Conservation (phyloP, 1,140 invertebrate genomes). For the Conus ventricosus region DNA sequence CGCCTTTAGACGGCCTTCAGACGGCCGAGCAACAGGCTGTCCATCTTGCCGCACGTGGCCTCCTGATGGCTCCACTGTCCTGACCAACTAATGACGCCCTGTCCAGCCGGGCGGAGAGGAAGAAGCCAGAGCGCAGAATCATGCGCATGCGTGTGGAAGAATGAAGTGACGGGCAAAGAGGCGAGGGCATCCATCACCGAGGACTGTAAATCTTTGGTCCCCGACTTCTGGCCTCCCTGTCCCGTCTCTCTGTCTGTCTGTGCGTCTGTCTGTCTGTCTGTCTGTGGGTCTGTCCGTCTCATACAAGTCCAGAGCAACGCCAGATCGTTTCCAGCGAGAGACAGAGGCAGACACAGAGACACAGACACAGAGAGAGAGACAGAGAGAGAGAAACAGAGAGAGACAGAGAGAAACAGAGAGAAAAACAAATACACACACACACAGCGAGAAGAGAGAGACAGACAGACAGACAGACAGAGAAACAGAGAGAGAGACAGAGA, state of each 20-base stretch:
- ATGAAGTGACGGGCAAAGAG: neutral
- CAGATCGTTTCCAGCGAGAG: slow-evolving; percentile 3
- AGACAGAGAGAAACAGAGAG: slow-evolving; percentile 21
- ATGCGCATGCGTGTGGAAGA: slow-evolving; percentile 13
- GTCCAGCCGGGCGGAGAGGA: neutral
- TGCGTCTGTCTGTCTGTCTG: neutral
- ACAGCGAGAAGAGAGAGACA: neutral
- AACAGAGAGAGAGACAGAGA: slow-evolving; percentile 71
- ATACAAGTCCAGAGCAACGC: too few relatives aligned
- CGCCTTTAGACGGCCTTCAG: too few relatives aligned
- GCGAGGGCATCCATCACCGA: neutral
- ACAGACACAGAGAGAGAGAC: slow-evolving; percentile 29
- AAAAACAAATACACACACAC: slow-evolving; percentile 6
- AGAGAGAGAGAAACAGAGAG: slow-evolving; percentile 23
- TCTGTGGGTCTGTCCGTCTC: neutral
- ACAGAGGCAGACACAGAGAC: slow-evolving; percentile 10
- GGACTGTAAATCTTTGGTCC: too few relatives aligned
- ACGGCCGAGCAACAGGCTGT: too few relatives aligned
- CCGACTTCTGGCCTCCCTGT: too few relatives aligned
- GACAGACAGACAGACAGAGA: slow-evolving; percentile 73
- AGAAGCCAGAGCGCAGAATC: slow-evolving; percentile 18
- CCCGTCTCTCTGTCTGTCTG: neutral
- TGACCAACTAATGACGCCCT: neutral
- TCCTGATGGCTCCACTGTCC: too few relatives aligned
- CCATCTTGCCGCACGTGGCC: too few relatives aligned